phyloP scores from a whole-genome alignment of 37 sponge, comb jelly and placozoan genomes.

The Crambe crambe region DNA sequence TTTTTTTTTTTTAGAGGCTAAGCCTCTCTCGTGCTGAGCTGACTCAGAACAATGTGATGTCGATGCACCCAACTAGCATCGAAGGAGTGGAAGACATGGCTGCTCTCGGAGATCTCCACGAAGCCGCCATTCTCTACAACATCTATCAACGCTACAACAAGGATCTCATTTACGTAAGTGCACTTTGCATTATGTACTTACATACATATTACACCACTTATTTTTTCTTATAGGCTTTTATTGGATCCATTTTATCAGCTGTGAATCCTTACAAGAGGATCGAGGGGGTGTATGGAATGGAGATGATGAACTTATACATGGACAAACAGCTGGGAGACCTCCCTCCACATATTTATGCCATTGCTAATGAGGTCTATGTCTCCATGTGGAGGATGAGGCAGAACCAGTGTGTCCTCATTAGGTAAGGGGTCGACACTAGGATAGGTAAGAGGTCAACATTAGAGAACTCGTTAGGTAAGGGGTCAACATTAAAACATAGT shows the following conservation, averaged over 20 bases:
- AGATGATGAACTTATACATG: constrained; percentile 80
- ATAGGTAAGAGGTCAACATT: too few relatives aligned
- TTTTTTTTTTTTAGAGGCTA: neutral
- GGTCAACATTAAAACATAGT: neutral
- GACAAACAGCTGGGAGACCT: constrained; percentile 88
- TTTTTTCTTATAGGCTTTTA: constrained; percentile 78
- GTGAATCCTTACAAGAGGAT: constrained; percentile 95
- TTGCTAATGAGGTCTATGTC: constrained; percentile 94
- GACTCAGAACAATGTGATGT: constrained; percentile 63
- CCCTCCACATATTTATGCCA: constrained; percentile 96
- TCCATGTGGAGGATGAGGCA: constrained; percentile 93
- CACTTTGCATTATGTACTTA: neutral
- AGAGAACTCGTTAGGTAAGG: neutral
- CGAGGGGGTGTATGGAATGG: constrained; percentile 70
- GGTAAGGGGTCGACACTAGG: constrained; percentile 43
- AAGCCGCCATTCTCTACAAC: constrained; percentile 95
- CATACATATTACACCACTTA: neutral
- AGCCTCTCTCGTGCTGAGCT: constrained; percentile 35
- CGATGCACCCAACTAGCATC: constrained; percentile 86
- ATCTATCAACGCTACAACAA: constrained; percentile 79
- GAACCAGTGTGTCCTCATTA: constrained; percentile 98
- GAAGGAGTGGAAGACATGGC: constrained; percentile 95
- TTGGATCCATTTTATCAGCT: constrained; percentile 94
- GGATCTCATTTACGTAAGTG: constrained; percentile 87
- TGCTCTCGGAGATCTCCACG: constrained; percentile 89